Conservation (phyloP, 2,113 vertebrate genomes). For the Takifugu bimaculatus region DNA sequence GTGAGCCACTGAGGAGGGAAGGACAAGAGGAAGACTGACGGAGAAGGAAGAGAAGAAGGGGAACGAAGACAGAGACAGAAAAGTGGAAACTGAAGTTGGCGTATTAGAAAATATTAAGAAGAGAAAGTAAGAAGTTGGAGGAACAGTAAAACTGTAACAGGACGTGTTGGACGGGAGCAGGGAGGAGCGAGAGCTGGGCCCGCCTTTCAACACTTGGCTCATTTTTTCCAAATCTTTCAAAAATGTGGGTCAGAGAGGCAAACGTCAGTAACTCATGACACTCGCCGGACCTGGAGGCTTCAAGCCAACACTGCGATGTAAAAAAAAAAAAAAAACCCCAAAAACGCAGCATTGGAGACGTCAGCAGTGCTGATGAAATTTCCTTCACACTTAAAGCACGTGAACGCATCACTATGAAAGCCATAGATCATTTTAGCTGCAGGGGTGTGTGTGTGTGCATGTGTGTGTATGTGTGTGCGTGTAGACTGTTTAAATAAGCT, state of each 20-base stretch:
- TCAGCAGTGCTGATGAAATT: too few relatives aligned
- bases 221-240: slow-evolving; percentile 49
- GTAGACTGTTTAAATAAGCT: slow-evolving; percentile 22
- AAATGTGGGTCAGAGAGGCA: slow-evolving; percentile 20
- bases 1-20: slow-evolving; percentile 49
- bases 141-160: not conserved
- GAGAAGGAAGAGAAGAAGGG: slow-evolving; percentile 12
- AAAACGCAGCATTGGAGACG: not conserved
- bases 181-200: slow-evolving; percentile 10
- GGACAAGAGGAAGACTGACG: slow-evolving; percentile 41
- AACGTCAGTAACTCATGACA: slow-evolving; percentile 17
- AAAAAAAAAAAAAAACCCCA: too few relatives aligned
- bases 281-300: slow-evolving; percentile 7
- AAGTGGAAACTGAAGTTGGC: slow-evolving; percentile 3
- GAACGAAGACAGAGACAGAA: slow-evolving; percentile 7
- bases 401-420: slow-evolving; percentile 18
- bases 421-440: slow-evolving; percentile 4
- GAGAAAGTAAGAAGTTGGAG: not conserved
- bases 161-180: slow-evolving; percentile 11
- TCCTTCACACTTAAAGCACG: too few relatives aligned
- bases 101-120: slow-evolving; percentile 5
- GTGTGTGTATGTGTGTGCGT: not conserved
- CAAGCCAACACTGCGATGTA: too few relatives aligned
- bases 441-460: too few relatives aligned
- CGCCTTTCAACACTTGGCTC: slow-evolving; percentile 53